These are phyloP conservation scores for Rhinolophus ferrumequinum DNA, from an alignment of 2,113 vertebrate species.

Conservation along the genomic window DNA sequence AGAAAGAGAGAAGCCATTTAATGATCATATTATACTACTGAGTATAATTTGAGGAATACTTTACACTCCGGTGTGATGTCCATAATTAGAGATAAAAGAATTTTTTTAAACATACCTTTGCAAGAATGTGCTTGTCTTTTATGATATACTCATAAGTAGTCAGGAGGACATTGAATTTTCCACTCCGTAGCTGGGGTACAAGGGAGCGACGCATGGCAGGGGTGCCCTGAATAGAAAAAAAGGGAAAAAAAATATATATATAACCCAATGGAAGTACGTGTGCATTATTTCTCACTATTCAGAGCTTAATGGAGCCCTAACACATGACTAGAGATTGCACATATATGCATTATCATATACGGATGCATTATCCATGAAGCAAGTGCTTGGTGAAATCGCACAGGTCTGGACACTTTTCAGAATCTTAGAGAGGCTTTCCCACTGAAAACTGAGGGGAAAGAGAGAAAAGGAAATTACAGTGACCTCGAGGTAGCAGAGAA, in stretches of 20 bases:
- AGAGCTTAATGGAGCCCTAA: slow-evolving; percentile 46
- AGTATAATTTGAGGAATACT: slow-evolving; percentile 21
- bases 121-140: slow-evolving; percentile 99
- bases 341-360: not conserved
- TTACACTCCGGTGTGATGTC: not conserved
- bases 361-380: not conserved
- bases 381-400: not conserved
- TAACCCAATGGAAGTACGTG: not conserved
- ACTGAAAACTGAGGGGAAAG: not conserved
- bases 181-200: slow-evolving; percentile 95
- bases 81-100: slow-evolving; percentile 19
- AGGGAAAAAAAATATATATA: not conserved
- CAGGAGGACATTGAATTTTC: slow-evolving; percentile 98
- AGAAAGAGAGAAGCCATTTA: not conserved
- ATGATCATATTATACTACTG: slow-evolving; percentile 20
- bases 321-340: not conserved
- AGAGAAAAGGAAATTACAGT: slow-evolving; percentile 45
- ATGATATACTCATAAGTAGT: slow-evolving; percentile 99
- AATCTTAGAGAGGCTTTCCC: not conserved
- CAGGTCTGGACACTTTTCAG: not conserved
- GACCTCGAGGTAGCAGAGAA: not conserved
- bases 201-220: slow-evolving; percentile 94
- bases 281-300: not conserved
- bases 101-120: slow-evolving; percentile 90
- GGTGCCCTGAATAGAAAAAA: slow-evolving; percentile 89